phyloP scores from a whole-genome alignment of 2,888 invertebrate genomes.

The Torymus texanus region DNA sequence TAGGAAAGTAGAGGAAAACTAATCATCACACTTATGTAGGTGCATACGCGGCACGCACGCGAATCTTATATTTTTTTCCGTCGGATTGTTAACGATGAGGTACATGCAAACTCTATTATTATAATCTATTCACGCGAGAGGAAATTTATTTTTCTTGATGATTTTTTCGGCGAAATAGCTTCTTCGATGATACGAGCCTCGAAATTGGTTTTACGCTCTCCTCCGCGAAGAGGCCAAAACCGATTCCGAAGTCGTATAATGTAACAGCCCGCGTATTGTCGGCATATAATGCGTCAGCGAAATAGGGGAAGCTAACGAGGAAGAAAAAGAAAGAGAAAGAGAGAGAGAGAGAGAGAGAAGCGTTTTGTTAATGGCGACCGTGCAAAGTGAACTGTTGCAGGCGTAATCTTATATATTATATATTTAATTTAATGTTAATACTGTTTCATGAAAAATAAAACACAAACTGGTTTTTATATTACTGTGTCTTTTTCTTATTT shows the following conservation, averaged over 20 bases:
- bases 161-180: slow-evolving; percentile 18
- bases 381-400: slow-evolving; percentile 49
- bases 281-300: not conserved
- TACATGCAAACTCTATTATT: no score
- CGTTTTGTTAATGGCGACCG: slow-evolving; percentile 54
- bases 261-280: slow-evolving; percentile 1
- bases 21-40: not conserved
- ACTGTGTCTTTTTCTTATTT: slow-evolving; percentile 9
- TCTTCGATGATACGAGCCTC: slow-evolving; percentile 17
- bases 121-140: no score
- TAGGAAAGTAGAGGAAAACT: not conserved
- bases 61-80: slow-evolving; percentile 6
- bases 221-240: slow-evolving; percentile 8
- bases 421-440: slow-evolving; percentile 63
- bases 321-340: no score
- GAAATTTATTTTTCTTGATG: slow-evolving; percentile 35
- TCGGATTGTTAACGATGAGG: not conserved
- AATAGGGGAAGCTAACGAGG: no score
- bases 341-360: slow-evolving; percentile 7
- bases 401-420: slow-evolving; percentile 53
- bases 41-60: not conserved
- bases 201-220: slow-evolving; percentile 5
- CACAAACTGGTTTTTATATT: slow-evolving; percentile 63
- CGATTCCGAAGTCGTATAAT: slow-evolving; percentile 5
- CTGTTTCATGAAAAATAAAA: slow-evolving; percentile 64